These are phyloP conservation scores for Monodelphis domestica DNA, from an alignment of 2,797 vertebrate genomes.

Conservation along the genomic window DNA sequence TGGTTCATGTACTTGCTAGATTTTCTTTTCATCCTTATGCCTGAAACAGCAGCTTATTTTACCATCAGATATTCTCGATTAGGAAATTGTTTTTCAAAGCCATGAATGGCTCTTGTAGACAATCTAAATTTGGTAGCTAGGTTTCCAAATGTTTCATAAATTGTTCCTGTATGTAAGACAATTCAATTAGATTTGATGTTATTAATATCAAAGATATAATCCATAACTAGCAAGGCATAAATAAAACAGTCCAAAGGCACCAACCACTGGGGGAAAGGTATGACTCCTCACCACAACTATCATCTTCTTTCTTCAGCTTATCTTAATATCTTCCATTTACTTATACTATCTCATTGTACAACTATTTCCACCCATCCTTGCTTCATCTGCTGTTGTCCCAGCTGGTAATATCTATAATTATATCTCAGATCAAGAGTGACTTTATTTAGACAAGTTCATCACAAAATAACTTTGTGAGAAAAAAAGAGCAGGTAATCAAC, in stretches of 20 bases:
- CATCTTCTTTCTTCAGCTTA: background rate
- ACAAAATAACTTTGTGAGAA: background rate
- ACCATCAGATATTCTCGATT: background rate
- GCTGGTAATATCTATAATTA: background rate
- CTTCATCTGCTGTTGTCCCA: background rate
- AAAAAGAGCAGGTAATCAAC: background rate
- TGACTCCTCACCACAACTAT: too few relatives aligned
- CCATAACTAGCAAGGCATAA: background rate
- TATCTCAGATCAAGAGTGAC: too few relatives aligned
- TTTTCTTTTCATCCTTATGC: background rate
- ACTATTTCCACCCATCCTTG: background rate
- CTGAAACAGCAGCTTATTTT: background rate
- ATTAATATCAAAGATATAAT: background rate
- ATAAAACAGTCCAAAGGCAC: background rate
- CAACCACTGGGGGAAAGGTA: background rate
- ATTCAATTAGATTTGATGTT: background rate
- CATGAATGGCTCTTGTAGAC: background rate
- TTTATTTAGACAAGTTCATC: background rate
- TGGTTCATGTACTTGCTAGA: background rate
- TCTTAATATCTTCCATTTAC: too few relatives aligned
- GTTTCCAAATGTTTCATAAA: background rate
- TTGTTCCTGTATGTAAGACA: background rate
- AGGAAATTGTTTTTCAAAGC: too few relatives aligned
- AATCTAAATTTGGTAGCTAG: background rate
- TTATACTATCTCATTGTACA: background rate